Conservation (phyloP, 2,113 vertebrate genomes). For the Neogale vison region DNA sequence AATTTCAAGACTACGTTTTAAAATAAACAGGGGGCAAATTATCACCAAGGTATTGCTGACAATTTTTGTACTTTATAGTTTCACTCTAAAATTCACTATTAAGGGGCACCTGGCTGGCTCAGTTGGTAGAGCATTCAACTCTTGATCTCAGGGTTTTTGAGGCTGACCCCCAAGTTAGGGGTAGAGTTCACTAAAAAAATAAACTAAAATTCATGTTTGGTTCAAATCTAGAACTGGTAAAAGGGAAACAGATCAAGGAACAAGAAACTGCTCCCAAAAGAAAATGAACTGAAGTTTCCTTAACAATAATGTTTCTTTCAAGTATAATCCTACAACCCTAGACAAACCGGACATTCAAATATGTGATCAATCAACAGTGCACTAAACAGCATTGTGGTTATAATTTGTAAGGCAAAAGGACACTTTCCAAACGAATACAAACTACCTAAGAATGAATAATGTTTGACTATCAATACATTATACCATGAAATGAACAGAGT, state of each 20-base stretch:
- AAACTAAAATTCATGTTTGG: neutral
- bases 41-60: neutral
- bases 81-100: slow-evolving; percentile 14
- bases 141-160: neutral
- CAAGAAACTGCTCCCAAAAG: slow-evolving; percentile 19
- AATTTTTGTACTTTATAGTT: slow-evolving; percentile 35
- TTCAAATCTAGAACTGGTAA: neutral
- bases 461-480: slow-evolving; percentile 22
- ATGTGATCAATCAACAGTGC: neutral
- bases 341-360: neutral
- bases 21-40: neutral
- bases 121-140: neutral
- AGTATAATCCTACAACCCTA: neutral
- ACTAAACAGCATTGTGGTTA: neutral
- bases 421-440: slow-evolving; percentile 13
- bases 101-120: neutral
- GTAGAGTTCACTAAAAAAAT: neutral
- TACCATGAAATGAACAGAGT: neutral
- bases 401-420: slow-evolving; percentile 49
- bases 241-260: slow-evolving; percentile 35
- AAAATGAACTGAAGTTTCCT: slow-evolving; percentile 30
- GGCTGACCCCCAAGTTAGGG: neutral
- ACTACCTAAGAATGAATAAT: neutral
- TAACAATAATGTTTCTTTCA: slow-evolving; percentile 46
- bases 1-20: slow-evolving; percentile 46